Base-by-base conservation (phyloP, 1,140 invertebrate species). In the Pentalonia nigronervosa region DNA sequence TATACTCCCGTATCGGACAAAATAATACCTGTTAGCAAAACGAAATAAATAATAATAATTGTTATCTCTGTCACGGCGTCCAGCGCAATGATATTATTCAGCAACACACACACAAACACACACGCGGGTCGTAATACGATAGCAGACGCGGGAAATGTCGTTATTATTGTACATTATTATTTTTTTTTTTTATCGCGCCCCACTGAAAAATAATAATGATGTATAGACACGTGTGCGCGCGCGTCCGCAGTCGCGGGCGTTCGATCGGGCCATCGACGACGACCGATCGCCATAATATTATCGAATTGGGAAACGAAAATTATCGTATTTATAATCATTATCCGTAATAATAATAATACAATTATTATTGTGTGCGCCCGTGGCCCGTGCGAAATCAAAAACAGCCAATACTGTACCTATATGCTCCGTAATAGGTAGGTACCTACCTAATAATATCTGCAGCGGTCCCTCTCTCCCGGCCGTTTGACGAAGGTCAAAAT, bases 401-500 rank as follows among this genome's bases (percentile, higher is more conserved):
- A n/a, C 45, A 87, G 41, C 84, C 84, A 47, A 87, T 30, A n/a
- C 9, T 76, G 60, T 67, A n/a, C 60, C 60, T 11, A 60, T 9
- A 6, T 30, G 3, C 23, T 7, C 23, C 7, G 0, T 23, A 56
- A 53, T 21, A 53, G 50, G 50, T 20, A 48, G 14, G 17, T 50
- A 50, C 48, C 48, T 53, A 56, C 53, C 53, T 56, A 56, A 83
- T 84, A 30, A 84, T 84, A 45, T 41, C 36, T 45, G 83, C 41
- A 47, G 17, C 45, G 83, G 87, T 89, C 87, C 87, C 87, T 89
- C 87, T 89, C 87, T 89, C 87, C n/a, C 41, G 87, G 87, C 53
- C 87, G 53, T 89, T 89, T 89, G 47, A 53, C 87, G 87, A 89
- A 89, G 87, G 87, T 89, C 87, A 36, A 89, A 89, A 89, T 53